These are phyloP conservation scores for Pterocles gutturalis DNA, from an alignment of 2,113 vertebrate genomes.

Conservation along the genomic window DNA sequence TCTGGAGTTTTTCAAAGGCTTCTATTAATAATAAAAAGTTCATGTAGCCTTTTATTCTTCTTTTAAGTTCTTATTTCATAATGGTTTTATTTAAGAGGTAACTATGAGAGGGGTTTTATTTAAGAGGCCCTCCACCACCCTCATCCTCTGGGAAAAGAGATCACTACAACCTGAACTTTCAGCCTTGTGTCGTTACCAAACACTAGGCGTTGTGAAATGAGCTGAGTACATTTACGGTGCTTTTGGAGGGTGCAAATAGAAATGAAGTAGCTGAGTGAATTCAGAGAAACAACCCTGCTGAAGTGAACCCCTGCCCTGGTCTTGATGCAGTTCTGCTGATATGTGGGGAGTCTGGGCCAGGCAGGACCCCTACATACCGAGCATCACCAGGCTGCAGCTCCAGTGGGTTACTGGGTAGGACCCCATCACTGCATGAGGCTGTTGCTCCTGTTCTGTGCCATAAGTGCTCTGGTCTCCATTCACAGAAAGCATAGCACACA, in stretches of 20 bases:
- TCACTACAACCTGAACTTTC: neutral
- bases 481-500: neutral
- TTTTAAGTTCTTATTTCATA: neutral
- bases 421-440: neutral
- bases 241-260: neutral
- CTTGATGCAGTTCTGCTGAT: neutral
- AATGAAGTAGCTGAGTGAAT: neutral
- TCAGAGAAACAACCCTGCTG: neutral
- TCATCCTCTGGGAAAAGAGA: neutral
- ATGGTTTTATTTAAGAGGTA: neutral
- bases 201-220: neutral
- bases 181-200: neutral
- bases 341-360: rapidly evolving
- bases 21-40: neutral
- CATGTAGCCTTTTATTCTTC: neutral
- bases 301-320: neutral
- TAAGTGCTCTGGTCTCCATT: rapidly evolving
- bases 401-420: neutral
- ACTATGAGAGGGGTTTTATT: neutral
- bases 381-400: neutral
- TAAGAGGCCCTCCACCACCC: neutral
- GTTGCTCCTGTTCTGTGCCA: neutral
- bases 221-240: rapidly evolving
- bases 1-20: neutral
- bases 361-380: neutral